These are phyloP conservation scores for Cryptoprocta ferox DNA, from an alignment of 2,797 vertebrate species.

Conservation along the genomic window DNA sequence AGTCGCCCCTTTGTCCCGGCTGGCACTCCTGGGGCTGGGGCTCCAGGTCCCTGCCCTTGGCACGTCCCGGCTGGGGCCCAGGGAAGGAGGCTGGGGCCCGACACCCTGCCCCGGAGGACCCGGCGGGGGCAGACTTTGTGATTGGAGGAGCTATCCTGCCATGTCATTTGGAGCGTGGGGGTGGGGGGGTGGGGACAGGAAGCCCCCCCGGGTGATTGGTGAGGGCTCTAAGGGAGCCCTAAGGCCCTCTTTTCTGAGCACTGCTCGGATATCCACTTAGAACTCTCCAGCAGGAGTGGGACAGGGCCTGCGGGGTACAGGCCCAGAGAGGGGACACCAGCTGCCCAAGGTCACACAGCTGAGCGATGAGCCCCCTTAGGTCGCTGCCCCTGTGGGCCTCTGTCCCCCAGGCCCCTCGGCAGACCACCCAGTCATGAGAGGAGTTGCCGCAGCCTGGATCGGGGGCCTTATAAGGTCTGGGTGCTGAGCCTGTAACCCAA, in stretches of 20 bases:
- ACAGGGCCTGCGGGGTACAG: not conserved
- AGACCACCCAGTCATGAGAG: not conserved
- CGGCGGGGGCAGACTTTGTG: not conserved
- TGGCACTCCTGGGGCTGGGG: not conserved
- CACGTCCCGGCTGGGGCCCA: not conserved
- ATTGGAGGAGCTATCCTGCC: not conserved
- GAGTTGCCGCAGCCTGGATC: not conserved
- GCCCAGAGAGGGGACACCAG: slow-evolving; percentile 3
- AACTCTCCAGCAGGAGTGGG: not conserved
- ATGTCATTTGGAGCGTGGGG: not conserved
- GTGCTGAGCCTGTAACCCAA: slow-evolving; percentile 81
- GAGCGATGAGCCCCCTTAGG: not conserved
- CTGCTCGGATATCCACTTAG: not conserved
- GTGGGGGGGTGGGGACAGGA: no score
- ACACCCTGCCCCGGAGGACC: not conserved
- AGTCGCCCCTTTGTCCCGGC: slow-evolving; percentile 53
- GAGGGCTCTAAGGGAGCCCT: not conserved
- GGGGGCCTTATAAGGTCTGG: slow-evolving; percentile 81
- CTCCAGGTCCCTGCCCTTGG: slow-evolving; percentile 52
- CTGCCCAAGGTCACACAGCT: slow-evolving; percentile 68
- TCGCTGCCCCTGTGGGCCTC: not conserved
- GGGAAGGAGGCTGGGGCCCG: not conserved
- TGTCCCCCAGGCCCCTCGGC: not conserved
- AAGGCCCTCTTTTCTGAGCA: not conserved
- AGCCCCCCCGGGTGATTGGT: not conserved